phyloP scores from a whole-genome alignment of 2,888 invertebrate species.

The Tolmerus cingulatus region DNA sequence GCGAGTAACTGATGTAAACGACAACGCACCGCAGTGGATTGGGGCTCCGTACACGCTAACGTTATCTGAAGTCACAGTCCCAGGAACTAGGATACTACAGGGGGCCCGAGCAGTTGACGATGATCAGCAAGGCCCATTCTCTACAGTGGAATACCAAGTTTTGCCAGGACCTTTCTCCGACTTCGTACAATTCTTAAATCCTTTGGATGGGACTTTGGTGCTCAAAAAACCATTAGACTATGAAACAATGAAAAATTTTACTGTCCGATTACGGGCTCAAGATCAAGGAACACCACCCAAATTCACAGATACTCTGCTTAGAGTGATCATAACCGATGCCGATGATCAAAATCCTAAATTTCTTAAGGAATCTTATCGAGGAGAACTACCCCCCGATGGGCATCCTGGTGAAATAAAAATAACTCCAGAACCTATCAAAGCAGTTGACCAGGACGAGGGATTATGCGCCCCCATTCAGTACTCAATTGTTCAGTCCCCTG shows the following conservation, averaged over 20 bases:
- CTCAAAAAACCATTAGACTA: constrained; percentile 83
- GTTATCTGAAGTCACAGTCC: constrained; percentile 81
- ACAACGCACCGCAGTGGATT: constrained; percentile 84
- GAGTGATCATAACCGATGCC: constrained; percentile 83
- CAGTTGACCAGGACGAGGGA: constrained; percentile 75
- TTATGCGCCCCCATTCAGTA: constrained; percentile 63
- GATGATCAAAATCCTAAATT: constrained; percentile 93
- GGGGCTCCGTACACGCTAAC: constrained; percentile 84
- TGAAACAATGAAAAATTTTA: constrained; percentile 80
- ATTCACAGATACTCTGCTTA: constrained; percentile 76
- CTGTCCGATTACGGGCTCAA: constrained; percentile 75
- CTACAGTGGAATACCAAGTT: constrained; percentile 83
- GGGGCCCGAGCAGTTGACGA: constrained; percentile 81
- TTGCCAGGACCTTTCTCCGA: constrained; percentile 81
- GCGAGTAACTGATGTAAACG: constrained; percentile 89
- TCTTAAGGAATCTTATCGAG: constrained; percentile 76
- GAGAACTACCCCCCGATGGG: constrained; percentile 71
- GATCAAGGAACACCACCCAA: constrained; percentile 85
- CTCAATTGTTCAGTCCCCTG: constrained; percentile 61
- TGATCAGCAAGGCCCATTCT: constrained; percentile 88
- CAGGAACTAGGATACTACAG: constrained; percentile 77
- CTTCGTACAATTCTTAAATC: constrained; percentile 83
- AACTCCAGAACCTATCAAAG: constrained; percentile 76
- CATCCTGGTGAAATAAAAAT: constrained; percentile 68
- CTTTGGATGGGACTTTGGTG: constrained; percentile 81